These are phyloP conservation scores for Caenorhabditis becei DNA, from an alignment of 2,888 invertebrate genomes.

Conservation along the genomic window DNA sequence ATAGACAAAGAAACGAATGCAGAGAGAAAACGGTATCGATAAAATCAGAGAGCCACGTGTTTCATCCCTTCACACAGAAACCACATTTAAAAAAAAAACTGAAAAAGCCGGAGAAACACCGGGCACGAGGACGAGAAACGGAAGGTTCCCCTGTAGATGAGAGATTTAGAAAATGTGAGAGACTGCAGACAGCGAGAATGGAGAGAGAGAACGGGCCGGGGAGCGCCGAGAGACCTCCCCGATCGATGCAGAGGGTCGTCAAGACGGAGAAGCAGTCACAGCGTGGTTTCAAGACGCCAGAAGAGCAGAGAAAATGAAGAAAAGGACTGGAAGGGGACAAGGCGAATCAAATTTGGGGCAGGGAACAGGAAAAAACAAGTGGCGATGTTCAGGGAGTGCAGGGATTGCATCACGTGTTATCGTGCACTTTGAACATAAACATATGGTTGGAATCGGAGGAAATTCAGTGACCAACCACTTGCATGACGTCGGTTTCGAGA, in stretches of 20 bases:
- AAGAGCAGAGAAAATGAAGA: background rate
- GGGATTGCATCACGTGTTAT: conserved; percentile 21
- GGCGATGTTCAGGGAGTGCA: background rate
- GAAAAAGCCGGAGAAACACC: conserved; percentile 12
- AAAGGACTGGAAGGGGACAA: background rate
- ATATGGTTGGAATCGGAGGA: background rate
- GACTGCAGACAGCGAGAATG: conserved; percentile 8
- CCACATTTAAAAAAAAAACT: conserved; percentile 4
- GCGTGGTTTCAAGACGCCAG: background rate
- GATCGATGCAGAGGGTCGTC: conserved; percentile 32
- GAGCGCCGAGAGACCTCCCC: conserved; percentile 11
- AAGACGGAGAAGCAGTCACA: conserved; percentile 19
- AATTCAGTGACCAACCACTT: background rate
- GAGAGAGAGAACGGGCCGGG: conserved; percentile 20
- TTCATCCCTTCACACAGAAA: background rate
- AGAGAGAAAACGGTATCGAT: background rate
- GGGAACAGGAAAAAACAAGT: background rate
- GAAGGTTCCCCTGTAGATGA: conserved; percentile 9
- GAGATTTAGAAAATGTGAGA: background rate
- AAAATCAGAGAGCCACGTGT: background rate
- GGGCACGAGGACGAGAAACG: conserved; percentile 35
- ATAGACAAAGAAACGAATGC: background rate
- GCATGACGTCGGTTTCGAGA: background rate
- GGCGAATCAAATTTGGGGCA: background rate
- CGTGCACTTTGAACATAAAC: background rate